phyloP scores from a whole-genome alignment of 2,113 vertebrate genomes.

The Petromus typicus region DNA sequence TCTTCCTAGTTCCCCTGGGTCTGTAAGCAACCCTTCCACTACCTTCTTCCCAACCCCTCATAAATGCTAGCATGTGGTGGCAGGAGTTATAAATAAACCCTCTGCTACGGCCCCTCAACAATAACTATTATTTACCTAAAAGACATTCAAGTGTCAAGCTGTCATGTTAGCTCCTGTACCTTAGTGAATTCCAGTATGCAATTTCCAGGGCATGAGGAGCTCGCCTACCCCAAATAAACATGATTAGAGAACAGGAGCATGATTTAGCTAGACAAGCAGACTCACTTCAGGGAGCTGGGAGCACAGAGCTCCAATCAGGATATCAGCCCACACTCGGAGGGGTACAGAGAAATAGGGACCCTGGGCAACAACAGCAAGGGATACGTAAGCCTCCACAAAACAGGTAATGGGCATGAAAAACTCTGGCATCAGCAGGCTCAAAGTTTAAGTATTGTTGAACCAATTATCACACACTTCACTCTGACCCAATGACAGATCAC shows the following conservation, averaged over 20 bases:
- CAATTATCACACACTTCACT: background rate
- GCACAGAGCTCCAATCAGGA: background rate
- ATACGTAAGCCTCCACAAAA: background rate
- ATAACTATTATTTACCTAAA: slow-evolving; percentile 55
- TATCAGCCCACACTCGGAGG: background rate
- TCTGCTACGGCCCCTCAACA: background rate
- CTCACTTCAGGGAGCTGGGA: background rate
- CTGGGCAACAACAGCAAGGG: background rate
- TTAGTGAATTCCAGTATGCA: background rate
- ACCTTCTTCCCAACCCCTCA: background rate
- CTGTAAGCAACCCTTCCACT: slow-evolving; percentile 25
- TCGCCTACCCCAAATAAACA: slow-evolving; percentile 1
- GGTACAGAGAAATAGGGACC: background rate
- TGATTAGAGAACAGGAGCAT: background rate
- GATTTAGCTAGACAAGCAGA: background rate
- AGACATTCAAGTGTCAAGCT: slow-evolving; percentile 24
- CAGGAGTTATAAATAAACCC: slow-evolving; percentile 42
- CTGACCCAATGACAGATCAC: background rate
- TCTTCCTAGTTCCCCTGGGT: slow-evolving; percentile 8
- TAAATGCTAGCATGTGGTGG: background rate
- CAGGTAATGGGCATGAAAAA: background rate
- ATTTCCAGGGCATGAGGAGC: background rate
- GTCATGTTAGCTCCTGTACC: slow-evolving; percentile 34
- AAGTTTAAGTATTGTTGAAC: background rate
- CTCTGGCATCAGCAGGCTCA: background rate